Conservation (phyloP, 2,888 invertebrate species). For the Sisyra nigra region DNA sequence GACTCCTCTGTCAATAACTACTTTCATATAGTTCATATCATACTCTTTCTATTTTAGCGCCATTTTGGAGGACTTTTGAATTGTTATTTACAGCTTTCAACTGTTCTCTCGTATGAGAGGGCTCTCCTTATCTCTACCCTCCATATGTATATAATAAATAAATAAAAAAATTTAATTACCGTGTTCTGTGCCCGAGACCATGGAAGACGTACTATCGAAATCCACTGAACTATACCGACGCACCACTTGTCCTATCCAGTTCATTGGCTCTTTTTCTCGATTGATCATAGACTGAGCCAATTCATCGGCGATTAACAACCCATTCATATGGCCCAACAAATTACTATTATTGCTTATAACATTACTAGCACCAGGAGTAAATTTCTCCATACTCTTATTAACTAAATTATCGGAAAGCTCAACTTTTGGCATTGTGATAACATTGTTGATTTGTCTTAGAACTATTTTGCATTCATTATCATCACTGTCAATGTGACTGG, state of each 20-base stretch:
- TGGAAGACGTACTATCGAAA: constrained; percentile 25
- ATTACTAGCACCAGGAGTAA: background rate
- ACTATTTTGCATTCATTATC: constrained; percentile 27
- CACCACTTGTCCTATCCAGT: constrained; percentile 28
- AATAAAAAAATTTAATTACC: constrained; percentile 17
- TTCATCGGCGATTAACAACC: constrained; percentile 26
- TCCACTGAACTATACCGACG: constrained; percentile 27
- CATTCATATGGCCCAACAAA: constrained; percentile 12
- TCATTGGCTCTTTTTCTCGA: constrained; percentile 20
- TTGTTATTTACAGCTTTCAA: no score
- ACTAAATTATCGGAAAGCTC: constrained; percentile 4
- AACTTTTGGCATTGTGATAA: constrained; percentile 13
- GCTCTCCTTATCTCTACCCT: no score
- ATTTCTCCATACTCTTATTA: background rate
- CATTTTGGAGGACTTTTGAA: no score
- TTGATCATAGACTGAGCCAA: constrained; percentile 8
- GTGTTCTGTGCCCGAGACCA: constrained; percentile 28
- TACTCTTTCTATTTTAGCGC: no score
- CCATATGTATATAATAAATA: no score
- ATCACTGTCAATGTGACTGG: constrained; percentile 25
- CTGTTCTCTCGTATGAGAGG: no score
- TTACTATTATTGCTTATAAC: background rate
- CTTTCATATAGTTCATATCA: no score
- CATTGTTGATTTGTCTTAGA: constrained; percentile 19
- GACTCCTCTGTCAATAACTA: no score